phyloP scores from a whole-genome alignment of 1,140 invertebrate genomes.

The Scaptodrosophila lebanonensis region DNA sequence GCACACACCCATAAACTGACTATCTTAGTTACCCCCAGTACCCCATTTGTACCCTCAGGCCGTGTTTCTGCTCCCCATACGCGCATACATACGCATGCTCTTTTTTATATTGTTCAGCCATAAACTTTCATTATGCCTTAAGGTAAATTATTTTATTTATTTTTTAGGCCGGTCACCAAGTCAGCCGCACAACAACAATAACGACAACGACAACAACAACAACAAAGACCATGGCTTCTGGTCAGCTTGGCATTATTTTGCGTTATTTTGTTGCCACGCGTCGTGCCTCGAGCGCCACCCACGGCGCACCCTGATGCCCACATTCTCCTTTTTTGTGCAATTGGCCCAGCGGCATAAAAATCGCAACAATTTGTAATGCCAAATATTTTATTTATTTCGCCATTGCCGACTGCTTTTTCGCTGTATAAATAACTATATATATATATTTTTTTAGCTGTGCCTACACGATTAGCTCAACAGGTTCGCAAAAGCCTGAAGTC shows the following conservation, averaged over 20 bases:
- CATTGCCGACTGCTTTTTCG: slow-evolving; percentile 40
- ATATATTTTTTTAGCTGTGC: slow-evolving; percentile 36
- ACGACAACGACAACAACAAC: slow-evolving; percentile 6
- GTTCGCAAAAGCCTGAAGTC: slow-evolving; percentile 32
- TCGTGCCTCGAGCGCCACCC: slow-evolving; percentile 24
- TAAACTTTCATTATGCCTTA: slow-evolving; percentile 72
- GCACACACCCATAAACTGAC: slow-evolving; percentile 24
- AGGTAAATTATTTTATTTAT: slow-evolving; percentile 75
- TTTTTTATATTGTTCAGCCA: slow-evolving; percentile 56
- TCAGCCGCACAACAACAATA: slow-evolving; percentile 17
- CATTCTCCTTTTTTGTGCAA: slow-evolving; percentile 34
- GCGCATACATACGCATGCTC: slow-evolving; percentile 13
- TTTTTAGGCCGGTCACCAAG: slow-evolving; percentile 59
- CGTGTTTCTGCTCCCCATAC: background rate
- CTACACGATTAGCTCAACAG: slow-evolving; percentile 62
- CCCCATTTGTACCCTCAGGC: slow-evolving; percentile 2
- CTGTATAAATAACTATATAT: slow-evolving; percentile 62
- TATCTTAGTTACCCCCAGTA: background rate
- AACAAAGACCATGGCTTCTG: slow-evolving; percentile 22
- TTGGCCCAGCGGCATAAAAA: slow-evolving; percentile 37
- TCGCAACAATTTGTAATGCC: slow-evolving; percentile 73
- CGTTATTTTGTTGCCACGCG: slow-evolving; percentile 48
- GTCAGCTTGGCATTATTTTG: slow-evolving; percentile 56
- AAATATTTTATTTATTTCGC: slow-evolving; percentile 67
- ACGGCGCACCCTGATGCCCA: slow-evolving; percentile 19